Percentiles rank a stretch among this genome's conserved stretches.
Evolutionary conservation across 2,888 invertebrate genomes (phyloP).

Genomic region (Diarsia dahlii): DNA sequence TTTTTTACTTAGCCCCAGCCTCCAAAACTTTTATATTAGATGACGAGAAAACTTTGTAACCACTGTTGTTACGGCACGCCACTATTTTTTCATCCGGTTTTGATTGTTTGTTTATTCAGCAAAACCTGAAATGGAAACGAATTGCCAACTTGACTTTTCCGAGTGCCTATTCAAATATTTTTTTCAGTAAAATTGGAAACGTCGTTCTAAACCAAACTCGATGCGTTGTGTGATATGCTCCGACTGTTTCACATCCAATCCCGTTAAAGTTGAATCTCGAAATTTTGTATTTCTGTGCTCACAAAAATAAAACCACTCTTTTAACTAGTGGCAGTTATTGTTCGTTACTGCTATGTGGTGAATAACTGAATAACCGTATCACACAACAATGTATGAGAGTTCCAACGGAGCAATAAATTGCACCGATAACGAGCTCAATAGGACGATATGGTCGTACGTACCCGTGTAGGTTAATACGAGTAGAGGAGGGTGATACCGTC

Average conservation of each 20-base stretch:
- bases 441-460: conserved; percentile 20
- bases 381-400: conserved; percentile 24
- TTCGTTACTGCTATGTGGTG: conserved; percentile 4
- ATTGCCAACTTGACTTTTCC: conserved; percentile 40
- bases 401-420: conserved; percentile 36
- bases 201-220: conserved; percentile 29
- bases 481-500: conserved; percentile 30
- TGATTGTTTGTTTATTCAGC: conserved; percentile 45
- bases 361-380: neutral
- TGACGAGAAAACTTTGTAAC: conserved; percentile 72
- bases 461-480: neutral
- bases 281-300: neutral
- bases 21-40: conserved; percentile 78
- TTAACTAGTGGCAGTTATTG: neutral
- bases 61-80: conserved; percentile 41
- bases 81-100: conserved; percentile 59
- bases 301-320: neutral
- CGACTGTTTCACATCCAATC: conserved; percentile 30
- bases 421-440: conserved; percentile 30
- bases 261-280: conserved; percentile 12
- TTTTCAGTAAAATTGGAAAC: conserved; percentile 33
- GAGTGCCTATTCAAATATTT: conserved; percentile 19
- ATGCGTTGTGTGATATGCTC: conserved; percentile 18
- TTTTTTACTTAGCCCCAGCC: conserved; percentile 77
- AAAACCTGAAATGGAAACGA: conserved; percentile 33